phyloP scores from a whole-genome alignment of 2,888 invertebrate genomes.

The Tenthredo distinguenda region DNA sequence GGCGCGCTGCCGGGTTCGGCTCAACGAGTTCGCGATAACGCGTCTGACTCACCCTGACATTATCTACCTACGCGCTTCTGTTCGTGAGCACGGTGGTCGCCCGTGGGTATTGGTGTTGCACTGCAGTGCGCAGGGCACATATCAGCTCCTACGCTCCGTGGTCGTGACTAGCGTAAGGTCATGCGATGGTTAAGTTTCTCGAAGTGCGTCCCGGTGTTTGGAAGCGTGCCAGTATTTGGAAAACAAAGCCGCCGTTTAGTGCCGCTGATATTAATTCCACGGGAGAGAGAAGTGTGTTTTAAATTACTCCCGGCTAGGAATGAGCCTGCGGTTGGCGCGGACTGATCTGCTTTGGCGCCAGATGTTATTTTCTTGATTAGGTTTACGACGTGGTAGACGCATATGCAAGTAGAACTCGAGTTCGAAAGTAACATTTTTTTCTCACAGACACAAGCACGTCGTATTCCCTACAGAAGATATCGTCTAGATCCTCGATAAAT shows the following conservation, averaged over 20 bases:
- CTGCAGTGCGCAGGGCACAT: neutral
- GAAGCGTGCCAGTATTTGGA: conserved; percentile 10
- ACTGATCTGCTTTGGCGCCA: conserved; percentile 23
- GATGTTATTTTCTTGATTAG: conserved; percentile 3
- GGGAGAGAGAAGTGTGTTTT: neutral
- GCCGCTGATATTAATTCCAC: neutral
- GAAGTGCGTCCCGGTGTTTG: neutral
- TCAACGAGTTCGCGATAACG: neutral
- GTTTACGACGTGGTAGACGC: neutral
- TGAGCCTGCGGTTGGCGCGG: neutral
- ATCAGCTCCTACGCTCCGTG: neutral
- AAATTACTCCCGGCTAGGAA: neutral
- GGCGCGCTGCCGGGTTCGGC: neutral
- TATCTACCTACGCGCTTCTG: neutral
- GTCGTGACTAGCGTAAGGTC: neutral
- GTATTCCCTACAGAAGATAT: neutral
- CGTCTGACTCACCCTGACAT: neutral
- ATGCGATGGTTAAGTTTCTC: neutral
- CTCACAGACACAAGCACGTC: neutral
- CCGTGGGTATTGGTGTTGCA: neutral
- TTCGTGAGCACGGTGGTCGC: neutral
- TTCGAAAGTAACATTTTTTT: neutral
- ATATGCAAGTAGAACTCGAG: neutral
- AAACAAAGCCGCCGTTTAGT: conserved; percentile 19
- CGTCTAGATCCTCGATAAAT: conserved; percentile 1